These are phyloP conservation scores for Malthinus seriepunctatus DNA, from an alignment of 2,888 invertebrate genomes.

Conservation along the genomic window DNA sequence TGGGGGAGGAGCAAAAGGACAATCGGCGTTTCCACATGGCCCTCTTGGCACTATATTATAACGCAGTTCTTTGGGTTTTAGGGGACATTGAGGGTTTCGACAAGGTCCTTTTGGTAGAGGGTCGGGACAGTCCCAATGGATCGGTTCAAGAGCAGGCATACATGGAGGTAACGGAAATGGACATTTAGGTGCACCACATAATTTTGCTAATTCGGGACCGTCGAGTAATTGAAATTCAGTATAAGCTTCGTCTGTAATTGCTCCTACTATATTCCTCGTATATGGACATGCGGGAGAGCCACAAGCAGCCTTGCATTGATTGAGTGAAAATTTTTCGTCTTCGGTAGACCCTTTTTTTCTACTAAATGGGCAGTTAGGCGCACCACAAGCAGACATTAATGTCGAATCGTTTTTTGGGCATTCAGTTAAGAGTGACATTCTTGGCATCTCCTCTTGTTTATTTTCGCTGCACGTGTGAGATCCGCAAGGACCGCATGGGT, in stretches of 20 bases:
- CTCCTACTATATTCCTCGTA: constrained; percentile 45
- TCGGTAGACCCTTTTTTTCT: neutral
- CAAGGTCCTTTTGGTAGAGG: constrained; percentile 50
- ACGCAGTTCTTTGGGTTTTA: constrained; percentile 36
- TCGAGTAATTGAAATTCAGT: constrained; percentile 26
- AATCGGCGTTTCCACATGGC: constrained; percentile 45
- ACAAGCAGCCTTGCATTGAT: constrained; percentile 40
- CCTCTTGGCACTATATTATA: constrained; percentile 40
- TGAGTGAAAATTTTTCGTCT: constrained; percentile 13
- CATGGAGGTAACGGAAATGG: constrained; percentile 38
- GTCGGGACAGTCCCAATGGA: constrained; percentile 55
- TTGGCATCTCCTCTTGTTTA: neutral
- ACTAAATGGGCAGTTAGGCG: constrained; percentile 35
- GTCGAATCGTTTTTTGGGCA: constrained; percentile 4
- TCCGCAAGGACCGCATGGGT: neutral
- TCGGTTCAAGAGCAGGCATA: constrained; percentile 48
- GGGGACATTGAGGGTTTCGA: constrained; percentile 49
- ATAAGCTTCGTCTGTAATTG: constrained; percentile 42
- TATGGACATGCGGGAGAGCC: constrained; percentile 48
- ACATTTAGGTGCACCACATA: constrained; percentile 46
- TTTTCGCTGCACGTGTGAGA: neutral
- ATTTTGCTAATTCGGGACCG: constrained; percentile 23
- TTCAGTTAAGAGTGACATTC: neutral
- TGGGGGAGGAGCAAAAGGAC: constrained; percentile 45
- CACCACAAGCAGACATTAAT: constrained; percentile 36